These are phyloP conservation scores for Cryptoblepharus egeriae DNA, from an alignment of 2,797 vertebrate genomes.

Conservation along the genomic window DNA sequence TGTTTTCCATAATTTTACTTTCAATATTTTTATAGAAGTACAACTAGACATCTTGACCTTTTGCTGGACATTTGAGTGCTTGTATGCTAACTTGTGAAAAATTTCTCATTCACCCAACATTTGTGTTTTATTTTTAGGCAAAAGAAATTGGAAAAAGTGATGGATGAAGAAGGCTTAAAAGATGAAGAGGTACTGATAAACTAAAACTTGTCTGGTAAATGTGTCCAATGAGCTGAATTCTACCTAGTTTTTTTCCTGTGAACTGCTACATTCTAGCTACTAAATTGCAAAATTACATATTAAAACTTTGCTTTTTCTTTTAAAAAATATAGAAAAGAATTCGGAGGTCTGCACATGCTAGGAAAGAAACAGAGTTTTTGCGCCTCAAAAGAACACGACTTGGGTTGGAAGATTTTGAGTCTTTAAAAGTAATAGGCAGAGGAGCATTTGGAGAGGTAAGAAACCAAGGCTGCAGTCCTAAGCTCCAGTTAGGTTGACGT, in stretches of 20 bases:
- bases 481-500: no score
- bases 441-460: slow-evolving; percentile 98
- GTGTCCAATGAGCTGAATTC: neutral
- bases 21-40: neutral
- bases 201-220: neutral
- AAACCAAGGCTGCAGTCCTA: no score
- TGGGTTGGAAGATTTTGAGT: slow-evolving; percentile 97
- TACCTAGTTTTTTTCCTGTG: neutral
- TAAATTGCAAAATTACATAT: neutral
- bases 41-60: neutral
- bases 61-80: neutral
- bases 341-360: slow-evolving; percentile 92
- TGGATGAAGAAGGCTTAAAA: slow-evolving; percentile 97
- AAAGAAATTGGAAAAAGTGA: slow-evolving; percentile 96
- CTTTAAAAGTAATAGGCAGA: slow-evolving; percentile 96
- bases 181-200: slow-evolving; percentile 91
- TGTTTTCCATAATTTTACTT: neutral
- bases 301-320: neutral
- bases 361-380: slow-evolving; percentile 97
- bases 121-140: slow-evolving; percentile 80
- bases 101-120: slow-evolving; percentile 8
- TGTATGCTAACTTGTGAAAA: slow-evolving; percentile 7
- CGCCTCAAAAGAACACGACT: slow-evolving; percentile 96
- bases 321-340: slow-evolving; percentile 84
- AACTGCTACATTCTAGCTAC: neutral